Evolutionary conservation across 2,113 vertebrate species (phyloP).

Genomic region (Protobothrops flavoviridis): DNA sequence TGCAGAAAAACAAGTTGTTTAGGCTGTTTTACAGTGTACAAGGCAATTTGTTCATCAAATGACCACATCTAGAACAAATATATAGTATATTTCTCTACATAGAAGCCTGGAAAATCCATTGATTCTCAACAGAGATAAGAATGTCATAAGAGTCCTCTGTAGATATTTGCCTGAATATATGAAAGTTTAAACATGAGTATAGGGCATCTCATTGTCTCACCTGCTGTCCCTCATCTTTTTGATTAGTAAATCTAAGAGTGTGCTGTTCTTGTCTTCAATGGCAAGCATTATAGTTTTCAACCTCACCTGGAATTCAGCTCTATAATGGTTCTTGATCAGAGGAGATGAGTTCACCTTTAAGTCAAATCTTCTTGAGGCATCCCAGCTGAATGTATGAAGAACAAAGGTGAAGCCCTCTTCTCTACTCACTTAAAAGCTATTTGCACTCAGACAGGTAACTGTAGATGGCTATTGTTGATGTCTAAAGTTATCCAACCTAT

Average conservation of each 20-base stretch:
- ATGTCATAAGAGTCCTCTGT: conserved; percentile 30
- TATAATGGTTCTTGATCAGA: background rate
- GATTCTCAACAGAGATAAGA: conserved; percentile 38
- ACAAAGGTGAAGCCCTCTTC: background rate
- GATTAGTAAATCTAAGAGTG: background rate
- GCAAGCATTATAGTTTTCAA: background rate
- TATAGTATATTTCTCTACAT: conserved; percentile 15
- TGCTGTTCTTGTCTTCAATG: background rate
- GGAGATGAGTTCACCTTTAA: background rate
- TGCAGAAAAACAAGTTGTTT: conserved; percentile 42
- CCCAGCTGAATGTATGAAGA: background rate
- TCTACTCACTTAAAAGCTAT: background rate
- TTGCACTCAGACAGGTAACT: background rate
- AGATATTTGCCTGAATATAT: background rate
- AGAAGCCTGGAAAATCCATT: conserved; percentile 42
- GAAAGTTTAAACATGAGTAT: background rate
- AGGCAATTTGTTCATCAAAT: conserved; percentile 36
- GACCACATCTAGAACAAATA: conserved; percentile 28
- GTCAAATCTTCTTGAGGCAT: background rate
- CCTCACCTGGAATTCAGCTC: background rate
- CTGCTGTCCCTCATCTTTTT: background rate
- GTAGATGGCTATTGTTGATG: conserved; percentile 35
- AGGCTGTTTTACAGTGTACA: conserved; percentile 41
- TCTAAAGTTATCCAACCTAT: conserved; percentile 41
- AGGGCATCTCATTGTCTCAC: background rate